Conservation (phyloP, 2,888 invertebrate genomes). For the Ectemnius cavifrons region DNA sequence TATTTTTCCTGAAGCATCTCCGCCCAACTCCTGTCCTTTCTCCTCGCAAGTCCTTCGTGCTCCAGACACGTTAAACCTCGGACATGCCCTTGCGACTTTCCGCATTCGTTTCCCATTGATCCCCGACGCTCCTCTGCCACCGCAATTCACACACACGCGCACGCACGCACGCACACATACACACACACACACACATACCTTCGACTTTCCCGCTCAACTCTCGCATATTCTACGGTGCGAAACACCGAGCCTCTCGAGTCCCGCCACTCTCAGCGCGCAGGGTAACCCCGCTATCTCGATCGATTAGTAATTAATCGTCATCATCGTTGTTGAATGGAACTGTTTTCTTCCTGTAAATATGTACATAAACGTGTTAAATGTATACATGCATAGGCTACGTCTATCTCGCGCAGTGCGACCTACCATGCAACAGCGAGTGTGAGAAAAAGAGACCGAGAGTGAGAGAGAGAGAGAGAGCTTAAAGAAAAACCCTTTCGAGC, state of each 20-base stretch:
- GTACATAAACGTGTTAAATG: constrained; percentile 68
- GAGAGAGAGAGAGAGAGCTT: constrained; percentile 19
- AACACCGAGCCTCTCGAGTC: neutral
- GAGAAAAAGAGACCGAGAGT: constrained; percentile 18
- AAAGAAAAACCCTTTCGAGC: constrained; percentile 32
- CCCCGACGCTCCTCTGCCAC: constrained; percentile 4
- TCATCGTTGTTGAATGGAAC: constrained; percentile 70
- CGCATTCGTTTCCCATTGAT: constrained; percentile 5
- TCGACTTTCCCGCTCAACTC: neutral
- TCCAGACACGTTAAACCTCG: constrained; percentile 74
- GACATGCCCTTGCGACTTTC: constrained; percentile 43
- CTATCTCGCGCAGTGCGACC: constrained; percentile 31
- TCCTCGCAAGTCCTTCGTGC: constrained; percentile 40
- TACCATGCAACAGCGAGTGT: neutral
- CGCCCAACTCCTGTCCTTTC: neutral
- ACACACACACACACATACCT: neutral
- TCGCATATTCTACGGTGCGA: constrained; percentile 10
- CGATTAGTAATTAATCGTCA: constrained; percentile 62
- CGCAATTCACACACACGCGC: neutral
- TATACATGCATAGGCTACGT: constrained; percentile 57
- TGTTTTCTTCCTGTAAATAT: constrained; percentile 71
- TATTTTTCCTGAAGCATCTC: constrained; percentile 38
- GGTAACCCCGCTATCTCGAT: constrained; percentile 58
- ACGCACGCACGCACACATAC: too few species aligned
- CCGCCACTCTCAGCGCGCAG: constrained; percentile 33